Conservation (phyloP, 2,888 invertebrate genomes). For the Sylvicola fuscatus region DNA sequence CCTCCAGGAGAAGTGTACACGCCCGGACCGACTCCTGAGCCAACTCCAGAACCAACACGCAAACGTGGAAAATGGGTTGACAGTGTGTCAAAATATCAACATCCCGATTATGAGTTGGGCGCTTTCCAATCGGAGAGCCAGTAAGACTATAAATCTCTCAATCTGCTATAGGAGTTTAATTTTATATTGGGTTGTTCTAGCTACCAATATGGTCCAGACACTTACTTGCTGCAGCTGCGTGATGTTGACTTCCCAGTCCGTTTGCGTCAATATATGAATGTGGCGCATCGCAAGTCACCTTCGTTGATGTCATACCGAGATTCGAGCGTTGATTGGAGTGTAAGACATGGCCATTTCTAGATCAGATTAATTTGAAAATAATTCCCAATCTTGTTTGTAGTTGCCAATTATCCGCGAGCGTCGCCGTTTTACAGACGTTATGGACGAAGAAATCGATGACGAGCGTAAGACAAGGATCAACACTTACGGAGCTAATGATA, state of each 20-base stretch:
- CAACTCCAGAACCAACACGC: constrained; percentile 25
- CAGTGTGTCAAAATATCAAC: constrained; percentile 52
- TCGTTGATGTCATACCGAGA: constrained; percentile 44
- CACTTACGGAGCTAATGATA: constrained; percentile 48
- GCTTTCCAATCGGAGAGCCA: constrained; percentile 67
- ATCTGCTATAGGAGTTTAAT: too few species aligned
- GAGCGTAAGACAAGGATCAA: constrained; percentile 65
- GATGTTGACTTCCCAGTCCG: constrained; percentile 91
- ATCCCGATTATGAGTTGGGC: constrained; percentile 68
- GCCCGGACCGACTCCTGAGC: constrained; percentile 54
- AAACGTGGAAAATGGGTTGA: constrained; percentile 43
- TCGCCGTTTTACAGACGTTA: constrained; percentile 78
- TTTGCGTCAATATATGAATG: constrained; percentile 83
- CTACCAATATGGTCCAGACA: constrained; percentile 93
- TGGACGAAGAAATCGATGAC: constrained; percentile 91
- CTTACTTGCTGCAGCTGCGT: constrained; percentile 79
- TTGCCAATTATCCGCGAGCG: constrained; percentile 75
- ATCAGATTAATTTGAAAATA: too few species aligned
- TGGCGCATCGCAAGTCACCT: constrained; percentile 59
- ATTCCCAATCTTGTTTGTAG: constrained; percentile 23
- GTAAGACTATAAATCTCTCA: too few species aligned
- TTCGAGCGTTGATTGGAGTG: constrained; percentile 57
- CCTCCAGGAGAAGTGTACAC: constrained; percentile 69
- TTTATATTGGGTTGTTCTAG: constrained; percentile 26
- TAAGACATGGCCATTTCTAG: constrained; percentile 25